Percentiles rank a stretch among this genome's conserved stretches.
These are phyloP conservation scores for Chrysolina haemoptera DNA, from an alignment of 2,888 invertebrate genomes.

Conservation along the genomic window DNA sequence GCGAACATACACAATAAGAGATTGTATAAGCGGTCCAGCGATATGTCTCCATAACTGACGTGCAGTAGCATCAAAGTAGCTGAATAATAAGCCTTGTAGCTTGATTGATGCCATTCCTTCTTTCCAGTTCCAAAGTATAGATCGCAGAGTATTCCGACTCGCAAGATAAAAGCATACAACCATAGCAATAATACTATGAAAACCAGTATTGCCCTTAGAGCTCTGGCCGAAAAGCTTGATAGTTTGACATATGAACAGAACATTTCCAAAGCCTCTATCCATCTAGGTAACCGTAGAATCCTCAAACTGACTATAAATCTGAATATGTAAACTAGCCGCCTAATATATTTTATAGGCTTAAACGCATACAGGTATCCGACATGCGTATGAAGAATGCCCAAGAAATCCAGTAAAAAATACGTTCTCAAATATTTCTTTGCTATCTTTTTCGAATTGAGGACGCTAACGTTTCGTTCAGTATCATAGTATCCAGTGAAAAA, in stretches of 20 bases:
- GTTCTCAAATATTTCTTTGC: conserved; percentile 38
- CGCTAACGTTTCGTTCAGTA: conserved; percentile 35
- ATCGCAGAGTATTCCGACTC: background rate
- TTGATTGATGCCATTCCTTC: background rate
- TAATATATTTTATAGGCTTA: background rate
- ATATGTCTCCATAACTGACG: background rate
- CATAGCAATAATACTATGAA: conserved; percentile 28
- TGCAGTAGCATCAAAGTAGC: conserved; percentile 19
- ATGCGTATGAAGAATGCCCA: background rate
- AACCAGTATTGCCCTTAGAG: conserved; percentile 18
- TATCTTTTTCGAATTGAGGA: conserved; percentile 35
- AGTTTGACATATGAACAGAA: conserved; percentile 27
- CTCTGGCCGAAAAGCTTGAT: conserved; percentile 22
- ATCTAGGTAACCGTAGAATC: conserved; percentile 29
- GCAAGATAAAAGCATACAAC: conserved; percentile 8
- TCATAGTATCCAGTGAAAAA: conserved; percentile 52
- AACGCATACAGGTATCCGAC: background rate
- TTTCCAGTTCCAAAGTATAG: background rate
- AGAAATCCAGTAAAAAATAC: conserved; percentile 34
- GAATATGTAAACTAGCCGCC: background rate
- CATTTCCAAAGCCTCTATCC: conserved; percentile 26
- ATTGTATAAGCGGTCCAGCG: background rate
- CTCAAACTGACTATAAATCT: conserved; percentile 1
- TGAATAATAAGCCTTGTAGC: background rate
- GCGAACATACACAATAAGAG: conserved; percentile 38